These are phyloP conservation scores for Parnassius smintheus DNA, from an alignment of 2,888 invertebrate genomes.

Conservation along the genomic window DNA sequence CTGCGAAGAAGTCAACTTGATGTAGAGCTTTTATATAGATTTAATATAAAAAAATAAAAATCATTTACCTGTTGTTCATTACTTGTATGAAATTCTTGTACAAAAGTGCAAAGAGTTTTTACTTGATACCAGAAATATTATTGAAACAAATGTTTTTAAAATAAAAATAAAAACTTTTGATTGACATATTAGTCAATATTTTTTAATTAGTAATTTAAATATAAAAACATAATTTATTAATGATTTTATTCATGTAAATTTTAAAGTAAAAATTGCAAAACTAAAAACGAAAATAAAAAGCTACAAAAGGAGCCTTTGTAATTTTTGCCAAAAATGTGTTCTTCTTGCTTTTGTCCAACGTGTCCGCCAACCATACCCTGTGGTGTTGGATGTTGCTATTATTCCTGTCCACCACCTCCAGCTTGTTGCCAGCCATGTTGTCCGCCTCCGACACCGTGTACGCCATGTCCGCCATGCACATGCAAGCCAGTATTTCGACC, in stretches of 20 bases:
- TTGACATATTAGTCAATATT: not conserved
- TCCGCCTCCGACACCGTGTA: constrained; percentile 64
- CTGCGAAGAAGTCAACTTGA: no score
- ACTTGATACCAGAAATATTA: no score
- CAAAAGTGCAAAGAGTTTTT: no score
- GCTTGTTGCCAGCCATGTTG: constrained; percentile 64
- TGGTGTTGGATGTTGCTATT: constrained; percentile 53
- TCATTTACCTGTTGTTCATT: no score
- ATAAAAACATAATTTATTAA: constrained; percentile 15
- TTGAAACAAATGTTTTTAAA: not conserved
- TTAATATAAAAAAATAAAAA: not conserved
- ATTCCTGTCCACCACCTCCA: constrained; percentile 60
- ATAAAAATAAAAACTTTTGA: not conserved
- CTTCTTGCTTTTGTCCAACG: constrained; percentile 57
- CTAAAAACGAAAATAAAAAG: not conserved
- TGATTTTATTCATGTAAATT: constrained; percentile 15
- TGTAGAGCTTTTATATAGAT: no score
- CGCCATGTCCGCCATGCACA: constrained; percentile 67
- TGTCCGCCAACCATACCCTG: constrained; percentile 70
- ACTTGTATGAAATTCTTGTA: no score
- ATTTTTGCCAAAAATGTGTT: constrained; percentile 46
- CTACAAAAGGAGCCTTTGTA: not conserved
- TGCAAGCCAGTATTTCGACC: constrained; percentile 60
- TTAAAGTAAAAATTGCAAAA: constrained; percentile 26
- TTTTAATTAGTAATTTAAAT: constrained; percentile 1